Evolutionary conservation across 1,140 invertebrate species (phyloP).

Genomic region (Streblospio benedicti): DNA sequence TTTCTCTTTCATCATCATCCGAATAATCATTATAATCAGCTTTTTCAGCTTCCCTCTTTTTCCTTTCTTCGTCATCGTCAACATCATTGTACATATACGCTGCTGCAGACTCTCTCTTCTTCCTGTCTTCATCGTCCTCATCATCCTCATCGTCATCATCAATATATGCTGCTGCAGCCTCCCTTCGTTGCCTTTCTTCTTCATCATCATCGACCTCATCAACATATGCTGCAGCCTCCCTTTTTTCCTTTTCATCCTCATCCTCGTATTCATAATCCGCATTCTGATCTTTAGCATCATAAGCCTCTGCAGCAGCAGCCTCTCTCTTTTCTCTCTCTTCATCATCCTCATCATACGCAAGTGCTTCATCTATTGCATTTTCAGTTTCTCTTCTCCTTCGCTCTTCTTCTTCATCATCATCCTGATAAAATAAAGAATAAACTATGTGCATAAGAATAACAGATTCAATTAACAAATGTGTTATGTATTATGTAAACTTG

Average conservation of each 20-base stretch:
- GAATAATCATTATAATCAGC: no score
- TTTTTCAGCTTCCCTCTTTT: no score
- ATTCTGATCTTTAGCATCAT: not conserved
- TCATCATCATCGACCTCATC: not conserved
- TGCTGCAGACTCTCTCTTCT: no score
- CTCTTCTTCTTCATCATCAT: no score
- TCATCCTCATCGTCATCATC: not conserved
- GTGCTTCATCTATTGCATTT: not conserved
- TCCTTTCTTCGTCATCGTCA: no score
- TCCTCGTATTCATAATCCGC: not conserved
- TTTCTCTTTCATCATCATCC: no score
- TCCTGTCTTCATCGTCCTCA: no score
- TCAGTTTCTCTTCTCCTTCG: not conserved
- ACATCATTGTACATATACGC: no score
- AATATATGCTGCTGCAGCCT: not conserved
- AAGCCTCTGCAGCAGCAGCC: not conserved
- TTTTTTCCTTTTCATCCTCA: not conserved
- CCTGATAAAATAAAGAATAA: no score
- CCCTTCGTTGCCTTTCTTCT: not conserved
- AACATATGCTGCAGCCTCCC: not conserved
- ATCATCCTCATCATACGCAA: not conserved
- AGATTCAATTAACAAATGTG: no score
- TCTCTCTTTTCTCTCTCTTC: not conserved
- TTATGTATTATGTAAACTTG: no score
- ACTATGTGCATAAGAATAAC: no score